phyloP scores from a whole-genome alignment of 37 sponge, comb jelly and placozoan species.

The Cliona cf. orientalis region DNA sequence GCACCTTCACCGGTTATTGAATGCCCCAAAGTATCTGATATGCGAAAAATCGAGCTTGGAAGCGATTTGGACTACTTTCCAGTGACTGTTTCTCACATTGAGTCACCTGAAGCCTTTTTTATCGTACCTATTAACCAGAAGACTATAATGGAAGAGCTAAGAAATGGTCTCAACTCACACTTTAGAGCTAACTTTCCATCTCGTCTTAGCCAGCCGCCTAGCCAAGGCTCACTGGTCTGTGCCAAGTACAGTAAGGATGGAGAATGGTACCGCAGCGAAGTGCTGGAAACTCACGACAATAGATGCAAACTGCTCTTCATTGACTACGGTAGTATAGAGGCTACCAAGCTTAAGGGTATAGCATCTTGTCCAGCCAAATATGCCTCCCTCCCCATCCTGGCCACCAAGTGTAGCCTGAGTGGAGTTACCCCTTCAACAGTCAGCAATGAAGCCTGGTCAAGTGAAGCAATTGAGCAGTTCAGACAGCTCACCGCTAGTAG shows the following conservation, averaged over 20 bases:
- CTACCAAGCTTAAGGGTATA: background rate
- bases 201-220: background rate
- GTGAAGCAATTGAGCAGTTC: background rate
- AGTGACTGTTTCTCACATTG: too few species aligned
- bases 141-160: slow-evolving; percentile 1
- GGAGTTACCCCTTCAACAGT: background rate
- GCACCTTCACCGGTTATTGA: too few species aligned
- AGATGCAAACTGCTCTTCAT: slow-evolving; percentile 41
- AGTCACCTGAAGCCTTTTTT: too few species aligned
- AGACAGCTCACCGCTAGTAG: background rate
- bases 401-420: slow-evolving; percentile 26
- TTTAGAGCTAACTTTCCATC: background rate
- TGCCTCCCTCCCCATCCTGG: slow-evolving; percentile 18
- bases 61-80: too few species aligned
- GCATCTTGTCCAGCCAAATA: slow-evolving; percentile 28
- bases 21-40: too few species aligned
- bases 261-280: slow-evolving; percentile 55
- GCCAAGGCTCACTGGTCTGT: slow-evolving; percentile 23
- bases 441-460: background rate
- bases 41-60: too few species aligned
- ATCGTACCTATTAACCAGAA: too few species aligned
- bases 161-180: background rate
- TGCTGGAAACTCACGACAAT: slow-evolving; percentile 6
- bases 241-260: slow-evolving; percentile 67
- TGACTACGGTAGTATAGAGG: slow-evolving; percentile 55